phyloP scores from a whole-genome alignment of 2,797 vertebrate species.

The Pseudochirops corinnae region DNA sequence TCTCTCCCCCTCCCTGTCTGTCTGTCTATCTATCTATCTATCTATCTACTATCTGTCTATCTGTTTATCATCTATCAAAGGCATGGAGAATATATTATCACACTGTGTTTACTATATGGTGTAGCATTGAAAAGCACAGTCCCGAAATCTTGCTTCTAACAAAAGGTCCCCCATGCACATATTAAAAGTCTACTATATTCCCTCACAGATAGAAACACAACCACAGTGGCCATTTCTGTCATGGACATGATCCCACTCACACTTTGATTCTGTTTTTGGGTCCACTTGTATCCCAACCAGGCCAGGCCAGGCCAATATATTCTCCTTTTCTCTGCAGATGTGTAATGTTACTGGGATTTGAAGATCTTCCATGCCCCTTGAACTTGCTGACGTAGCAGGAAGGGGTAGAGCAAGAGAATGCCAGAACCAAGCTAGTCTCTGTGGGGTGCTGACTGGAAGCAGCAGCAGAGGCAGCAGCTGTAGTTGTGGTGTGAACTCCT shows the following conservation, averaged over 20 bases:
- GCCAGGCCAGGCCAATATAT: neutral
- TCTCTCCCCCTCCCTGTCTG: neutral
- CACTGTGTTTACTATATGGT: neutral
- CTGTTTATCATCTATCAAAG: neutral
- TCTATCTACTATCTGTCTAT: too few relatives aligned
- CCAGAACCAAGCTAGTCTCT: too few relatives aligned
- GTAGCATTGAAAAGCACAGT: neutral
- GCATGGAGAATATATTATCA: neutral
- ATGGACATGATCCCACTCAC: neutral
- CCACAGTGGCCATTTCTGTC: neutral
- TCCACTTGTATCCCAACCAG: neutral
- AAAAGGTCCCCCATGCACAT: neutral
- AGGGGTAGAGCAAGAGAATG: too few relatives aligned
- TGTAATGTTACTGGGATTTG: too few relatives aligned
- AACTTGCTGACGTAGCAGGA: too few relatives aligned
- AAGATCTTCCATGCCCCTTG: too few relatives aligned
- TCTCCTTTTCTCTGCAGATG: neutral
- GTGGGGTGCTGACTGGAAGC: too few relatives aligned
- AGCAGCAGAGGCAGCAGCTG: too few relatives aligned
- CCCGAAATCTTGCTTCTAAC: neutral
- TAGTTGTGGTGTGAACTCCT: too few relatives aligned
- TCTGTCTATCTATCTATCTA: neutral
- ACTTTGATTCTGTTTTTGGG: neutral
- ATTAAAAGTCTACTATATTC: neutral
- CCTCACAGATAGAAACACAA: neutral